A percentile compares a stretch with the other conserved stretches of the same genome.
Conservation (phyloP, 1,140 invertebrate species). For the Drosophila trapezifrons region DNA sequence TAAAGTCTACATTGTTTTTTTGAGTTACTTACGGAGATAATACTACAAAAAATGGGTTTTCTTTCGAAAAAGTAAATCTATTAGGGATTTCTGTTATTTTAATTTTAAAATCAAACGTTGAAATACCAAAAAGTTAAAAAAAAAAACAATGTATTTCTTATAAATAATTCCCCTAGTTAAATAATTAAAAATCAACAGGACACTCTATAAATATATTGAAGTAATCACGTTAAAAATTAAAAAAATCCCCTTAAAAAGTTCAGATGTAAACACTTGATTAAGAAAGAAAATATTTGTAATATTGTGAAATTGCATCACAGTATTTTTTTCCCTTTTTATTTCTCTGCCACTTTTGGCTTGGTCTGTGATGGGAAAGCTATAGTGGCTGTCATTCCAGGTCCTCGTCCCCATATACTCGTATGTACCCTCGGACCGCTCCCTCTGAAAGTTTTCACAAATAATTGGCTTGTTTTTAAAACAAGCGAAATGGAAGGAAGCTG, state of each 20-base stretch:
- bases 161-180: too few species aligned
- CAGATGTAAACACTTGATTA: too few species aligned
- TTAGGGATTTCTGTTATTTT: too few species aligned
- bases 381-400: conserved; percentile 22
- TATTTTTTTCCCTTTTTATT: conserved; percentile 2
- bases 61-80: not conserved
- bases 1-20: not conserved
- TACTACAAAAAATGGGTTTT: not conserved
- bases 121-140: too few species aligned
- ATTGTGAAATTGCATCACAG: too few species aligned
- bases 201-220: too few species aligned
- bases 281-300: not conserved
- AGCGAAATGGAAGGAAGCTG: conserved; percentile 40
- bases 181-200: too few species aligned
- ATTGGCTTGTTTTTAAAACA: conserved; percentile 72
- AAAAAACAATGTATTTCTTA: too few species aligned
- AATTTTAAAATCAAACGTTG: too few species aligned
- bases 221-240: not conserved
- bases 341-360: conserved; percentile 27
- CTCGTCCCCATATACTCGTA: conserved; percentile 7
- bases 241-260: not conserved
- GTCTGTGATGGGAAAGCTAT: conserved; percentile 13
- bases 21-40: not conserved
- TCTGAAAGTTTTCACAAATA: conserved; percentile 62
- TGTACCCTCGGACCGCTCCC: not conserved